Base-by-base conservation (phyloP, 2,113 vertebrate species). In the Motacilla alba region DNA sequence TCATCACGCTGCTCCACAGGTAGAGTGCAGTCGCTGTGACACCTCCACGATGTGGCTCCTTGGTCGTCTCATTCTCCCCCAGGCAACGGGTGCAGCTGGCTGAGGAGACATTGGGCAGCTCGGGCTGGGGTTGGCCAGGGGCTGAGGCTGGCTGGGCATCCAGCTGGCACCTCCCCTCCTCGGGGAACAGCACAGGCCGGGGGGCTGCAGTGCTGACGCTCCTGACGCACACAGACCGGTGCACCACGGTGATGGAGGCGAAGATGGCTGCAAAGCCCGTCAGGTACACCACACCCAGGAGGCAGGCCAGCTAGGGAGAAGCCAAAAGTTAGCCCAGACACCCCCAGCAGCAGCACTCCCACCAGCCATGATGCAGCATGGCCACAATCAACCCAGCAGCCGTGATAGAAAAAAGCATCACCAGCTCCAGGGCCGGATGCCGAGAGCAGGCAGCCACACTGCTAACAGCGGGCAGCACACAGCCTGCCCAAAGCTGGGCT, bases 261-360 rank as follows among this genome's bases (percentile, higher is more conserved):
- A 99, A 98, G 41, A 99, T 94, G 16, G 99, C 97, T 0, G 99
- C 98, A 6, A 99, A 98, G 19, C 99, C 98, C 1, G 99, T 99
- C 88, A 99, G 97, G 77, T 99, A 99, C 30, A 99, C 97, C 87
- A 99, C 95, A 0, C 99, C 98, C 68, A 99, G 96, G 94, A 99
- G 98, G 89, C 99, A 99, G 72, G 99, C 98, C 41, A 99, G 97
- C 99, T 99, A 95, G n/a, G 52, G 56, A 50, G 75, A 76, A 66
- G 26, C 6, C 11, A 7, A 26, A 3, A 2, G 78, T 95, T 69
- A 93, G 39, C 44, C 16, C 50, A 70, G 39, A 63, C 6, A 9
- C 7, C 19, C 17, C 15, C 16, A 56, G 56, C 31, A 64, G 52
- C 39, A 77, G 39, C 18, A 8, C 4, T 23, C 12, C 22, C 3